A percentile compares a stretch with the other conserved stretches of the same genome.
phyloP scores from a whole-genome alignment of 2,888 invertebrate genomes.

The Ametastegia equiseti region DNA sequence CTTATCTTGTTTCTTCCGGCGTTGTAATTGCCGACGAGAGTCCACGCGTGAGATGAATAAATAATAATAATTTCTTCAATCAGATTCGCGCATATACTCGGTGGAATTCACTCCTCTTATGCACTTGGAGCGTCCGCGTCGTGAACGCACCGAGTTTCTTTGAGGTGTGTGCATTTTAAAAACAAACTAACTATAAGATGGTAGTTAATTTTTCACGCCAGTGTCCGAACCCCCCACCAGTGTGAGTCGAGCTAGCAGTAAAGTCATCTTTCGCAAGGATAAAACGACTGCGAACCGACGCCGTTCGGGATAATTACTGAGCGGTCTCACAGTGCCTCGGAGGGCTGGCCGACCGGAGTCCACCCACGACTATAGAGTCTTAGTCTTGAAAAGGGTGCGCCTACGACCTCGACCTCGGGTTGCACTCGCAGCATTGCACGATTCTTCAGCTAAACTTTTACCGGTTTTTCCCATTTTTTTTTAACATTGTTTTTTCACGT shows the following conservation, averaged over 20 bases:
- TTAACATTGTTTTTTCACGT: neutral
- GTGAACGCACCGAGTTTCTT: too few relatives aligned
- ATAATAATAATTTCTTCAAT: slow-evolving; percentile 42
- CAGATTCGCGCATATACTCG: slow-evolving; percentile 12
- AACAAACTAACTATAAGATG: slow-evolving; percentile 16
- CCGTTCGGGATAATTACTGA: slow-evolving; percentile 47
- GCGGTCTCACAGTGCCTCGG: slow-evolving; percentile 41
- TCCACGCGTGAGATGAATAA: slow-evolving; percentile 60
- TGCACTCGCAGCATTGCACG: slow-evolving; percentile 34
- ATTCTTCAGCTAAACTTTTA: slow-evolving; percentile 1
- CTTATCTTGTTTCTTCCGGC: slow-evolving; percentile 68
- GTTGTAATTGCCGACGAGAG: slow-evolving; percentile 65
- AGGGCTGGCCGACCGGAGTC: slow-evolving; percentile 46
- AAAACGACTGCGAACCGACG: slow-evolving; percentile 40
- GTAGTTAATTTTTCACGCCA: slow-evolving; percentile 56
- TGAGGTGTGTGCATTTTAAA: slow-evolving; percentile 5
- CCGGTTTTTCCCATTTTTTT: neutral
- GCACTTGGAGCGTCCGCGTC: too few relatives aligned
- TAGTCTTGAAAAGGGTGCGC: slow-evolving; percentile 46
- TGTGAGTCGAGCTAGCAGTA: slow-evolving; percentile 26
- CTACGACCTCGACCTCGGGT: slow-evolving; percentile 37
- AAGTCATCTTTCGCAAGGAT: slow-evolving; percentile 45
- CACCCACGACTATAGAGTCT: slow-evolving; percentile 44
- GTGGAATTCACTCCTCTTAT: neutral
- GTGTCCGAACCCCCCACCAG: slow-evolving; percentile 48